Evolutionary conservation across 2,797 vertebrate genomes (phyloP).

Genomic region (Tolypeutes matacus): DNA sequence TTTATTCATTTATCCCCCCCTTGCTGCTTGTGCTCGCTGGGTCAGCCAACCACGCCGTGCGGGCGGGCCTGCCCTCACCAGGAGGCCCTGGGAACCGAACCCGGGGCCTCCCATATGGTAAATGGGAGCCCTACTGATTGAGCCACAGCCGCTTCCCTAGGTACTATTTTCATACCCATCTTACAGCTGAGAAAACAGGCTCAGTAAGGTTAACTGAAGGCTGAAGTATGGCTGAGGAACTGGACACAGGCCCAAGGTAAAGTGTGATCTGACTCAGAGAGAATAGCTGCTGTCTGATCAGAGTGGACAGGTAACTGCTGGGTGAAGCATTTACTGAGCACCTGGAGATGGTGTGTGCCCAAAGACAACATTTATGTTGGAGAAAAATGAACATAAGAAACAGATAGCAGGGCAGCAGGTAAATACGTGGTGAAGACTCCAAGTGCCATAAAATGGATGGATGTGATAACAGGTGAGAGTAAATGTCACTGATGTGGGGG

Average conservation of each 20-base stretch:
- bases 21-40: too few species aligned
- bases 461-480: neutral
- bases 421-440: neutral
- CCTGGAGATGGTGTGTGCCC: neutral
- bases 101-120: too few species aligned
- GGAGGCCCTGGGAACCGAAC: too few species aligned
- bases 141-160: too few species aligned
- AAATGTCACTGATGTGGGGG: neutral
- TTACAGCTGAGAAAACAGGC: neutral
- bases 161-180: too few species aligned
- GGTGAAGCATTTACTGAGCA: neutral
- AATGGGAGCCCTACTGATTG: too few species aligned
- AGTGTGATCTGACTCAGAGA: neutral
- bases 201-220: neutral
- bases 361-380: neutral
- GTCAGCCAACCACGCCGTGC: too few species aligned
- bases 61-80: too few species aligned
- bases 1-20: too few species aligned
- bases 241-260: neutral
- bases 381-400: neutral
- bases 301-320: neutral
- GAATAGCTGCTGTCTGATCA: fast-evolving
- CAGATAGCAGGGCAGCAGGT: neutral
- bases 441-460: neutral
- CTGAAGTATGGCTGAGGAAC: too few species aligned